A percentile compares a stretch with the other conserved stretches of the same genome.
These are phyloP conservation scores for Heliangelus exortis DNA, from an alignment of 2,797 vertebrate species.

Conservation along the genomic window DNA sequence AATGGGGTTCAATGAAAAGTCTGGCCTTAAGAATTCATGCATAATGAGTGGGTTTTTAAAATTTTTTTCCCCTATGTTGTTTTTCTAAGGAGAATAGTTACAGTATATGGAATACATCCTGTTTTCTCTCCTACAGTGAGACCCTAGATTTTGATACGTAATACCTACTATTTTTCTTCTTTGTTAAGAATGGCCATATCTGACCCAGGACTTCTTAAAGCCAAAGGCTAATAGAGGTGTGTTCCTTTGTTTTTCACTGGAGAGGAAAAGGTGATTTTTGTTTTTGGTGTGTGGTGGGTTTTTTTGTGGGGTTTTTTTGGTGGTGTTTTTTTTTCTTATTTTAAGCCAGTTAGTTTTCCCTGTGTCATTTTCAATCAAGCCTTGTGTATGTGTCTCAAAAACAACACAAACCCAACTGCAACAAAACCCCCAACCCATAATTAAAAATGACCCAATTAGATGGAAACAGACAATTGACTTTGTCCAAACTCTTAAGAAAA, in stretches of 20 bases:
- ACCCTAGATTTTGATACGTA: neutral
- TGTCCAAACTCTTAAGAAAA: neutral
- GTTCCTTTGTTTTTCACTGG: slow-evolving; percentile 37
- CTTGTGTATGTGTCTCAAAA: neutral
- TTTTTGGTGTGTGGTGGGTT: no score
- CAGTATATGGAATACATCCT: slow-evolving; percentile 30
- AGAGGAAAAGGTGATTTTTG: slow-evolving; percentile 16
- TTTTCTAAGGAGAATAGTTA: slow-evolving; percentile 18
- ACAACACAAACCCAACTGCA: neutral
- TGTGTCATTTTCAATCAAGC: slow-evolving; percentile 3
- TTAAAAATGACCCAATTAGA: neutral
- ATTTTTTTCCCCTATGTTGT: neutral
- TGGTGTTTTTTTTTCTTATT: neutral
- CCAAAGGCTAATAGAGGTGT: slow-evolving; percentile 24
- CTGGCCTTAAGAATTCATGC: neutral
- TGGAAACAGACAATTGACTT: neutral
- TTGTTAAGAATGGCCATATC: neutral
- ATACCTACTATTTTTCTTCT: slow-evolving; percentile 15
- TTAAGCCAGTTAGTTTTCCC: neutral
- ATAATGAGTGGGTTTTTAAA: neutral
- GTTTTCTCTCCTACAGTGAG: slow-evolving; percentile 8
- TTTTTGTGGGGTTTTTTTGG: no score
- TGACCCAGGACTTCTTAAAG: slow-evolving; percentile 48
- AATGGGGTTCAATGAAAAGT: slow-evolving; percentile 17
- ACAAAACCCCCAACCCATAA: neutral